phyloP scores from a whole-genome alignment of 2,888 invertebrate genomes.

The Amiota mariae region DNA sequence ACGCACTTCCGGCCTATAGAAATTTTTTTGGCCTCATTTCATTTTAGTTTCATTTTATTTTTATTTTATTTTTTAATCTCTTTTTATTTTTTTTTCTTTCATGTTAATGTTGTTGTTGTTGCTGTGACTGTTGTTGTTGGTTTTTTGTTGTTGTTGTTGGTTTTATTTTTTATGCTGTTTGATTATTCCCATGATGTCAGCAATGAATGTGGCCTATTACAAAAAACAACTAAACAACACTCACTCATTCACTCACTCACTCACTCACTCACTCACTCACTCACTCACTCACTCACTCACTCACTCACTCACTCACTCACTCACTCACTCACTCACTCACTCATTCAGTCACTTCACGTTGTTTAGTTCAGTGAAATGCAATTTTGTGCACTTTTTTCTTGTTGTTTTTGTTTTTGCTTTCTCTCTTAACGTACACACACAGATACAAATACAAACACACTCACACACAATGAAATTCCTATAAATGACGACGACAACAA shows the following conservation, averaged over 20 bases:
- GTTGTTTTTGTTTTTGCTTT: too few species aligned
- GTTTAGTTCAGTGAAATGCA: neutral
- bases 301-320: conserved; percentile 8
- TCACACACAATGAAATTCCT: too few species aligned
- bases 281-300: neutral
- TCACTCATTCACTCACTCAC: neutral
- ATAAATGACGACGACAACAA: conserved; percentile 18
- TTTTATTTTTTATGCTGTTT: conserved; percentile 3
- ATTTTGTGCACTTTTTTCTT: too few species aligned
- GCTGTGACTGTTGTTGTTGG: too few species aligned
- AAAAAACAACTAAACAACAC: conserved; percentile 12
- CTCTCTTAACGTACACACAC: too few species aligned
- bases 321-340: neutral
- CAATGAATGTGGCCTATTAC: conserved; percentile 26
- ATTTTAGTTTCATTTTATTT: neutral
- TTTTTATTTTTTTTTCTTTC: neutral
- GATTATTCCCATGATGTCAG: conserved; percentile 29
- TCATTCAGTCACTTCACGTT: neutral
- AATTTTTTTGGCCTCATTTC: conserved; percentile 23
- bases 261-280: neutral
- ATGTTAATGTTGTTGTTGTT: neutral
- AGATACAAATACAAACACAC: too few species aligned
- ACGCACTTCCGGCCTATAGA: conserved; percentile 26
- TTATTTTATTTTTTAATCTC: neutral
- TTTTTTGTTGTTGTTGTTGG: neutral